Evolutionary conservation across 2,113 vertebrate species (phyloP), one percentile per base, ranked within the genome.

Genomic region (Ammospiza nelsoni): DNA sequence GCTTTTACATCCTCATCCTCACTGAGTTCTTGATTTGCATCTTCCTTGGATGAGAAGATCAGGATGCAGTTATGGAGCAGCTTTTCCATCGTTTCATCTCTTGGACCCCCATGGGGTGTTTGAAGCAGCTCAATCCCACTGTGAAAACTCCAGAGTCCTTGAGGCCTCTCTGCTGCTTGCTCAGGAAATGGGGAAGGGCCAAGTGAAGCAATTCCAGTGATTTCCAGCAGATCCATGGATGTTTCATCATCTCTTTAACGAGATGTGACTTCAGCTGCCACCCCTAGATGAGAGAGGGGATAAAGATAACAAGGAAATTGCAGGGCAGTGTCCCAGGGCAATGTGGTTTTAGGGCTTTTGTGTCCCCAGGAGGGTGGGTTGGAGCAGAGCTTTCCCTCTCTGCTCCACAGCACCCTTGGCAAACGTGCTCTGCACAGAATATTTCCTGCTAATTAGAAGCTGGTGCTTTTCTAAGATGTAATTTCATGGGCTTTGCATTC

Each of bases 401-500:
- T 90, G 61, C 80, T 75, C 3, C 49, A 20, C 39, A 73, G 46
- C 61, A 61, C 58, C 71, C 39, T 13, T 35, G 78, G 68, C 76
- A 92, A 46, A 63, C 1, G 24, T 16, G 80, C 29, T 10, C 80
- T 39, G 9, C 14, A 6, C 41, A 8, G 41, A 52, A 52, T 68
- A 73, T 81, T 95, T 90, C 44, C 57, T 89, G 78, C 73, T 97
- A 96, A 96, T 97, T 97, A 94, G 65, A 95, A 95, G 94, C 3
- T 4, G 11, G 19, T 65, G 86, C 71, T 92, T 68, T 28, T 49
- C 84, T 46, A 87, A 94, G 88, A 46, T 59, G 73, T 81, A 94
- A 82, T 94, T 97, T 86, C 72, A 83, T 65, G 83, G 84, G 43
- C 86, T 95, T 76, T 95, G 80, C 25, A 21, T 88, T 92, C 88